Evolutionary conservation across 2,113 vertebrate species (phyloP), one percentile per base, ranked within the genome.

Genomic region (Mionectes macconnelli): DNA sequence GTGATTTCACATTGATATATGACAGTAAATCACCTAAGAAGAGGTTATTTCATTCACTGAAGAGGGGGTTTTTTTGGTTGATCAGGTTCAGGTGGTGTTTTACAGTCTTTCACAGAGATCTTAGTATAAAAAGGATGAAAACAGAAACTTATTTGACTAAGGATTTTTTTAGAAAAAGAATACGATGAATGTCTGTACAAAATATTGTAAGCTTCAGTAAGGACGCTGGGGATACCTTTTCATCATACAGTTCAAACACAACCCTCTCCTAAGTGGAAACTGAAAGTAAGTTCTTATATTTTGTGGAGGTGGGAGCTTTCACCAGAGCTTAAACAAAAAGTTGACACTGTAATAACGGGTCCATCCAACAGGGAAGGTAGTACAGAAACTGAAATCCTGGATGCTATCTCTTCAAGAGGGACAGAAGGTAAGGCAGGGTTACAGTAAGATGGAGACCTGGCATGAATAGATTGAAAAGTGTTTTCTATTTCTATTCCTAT

Each of bases 331-430:
- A 0, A 28, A 21, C 19, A 56, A 56, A 55, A 88, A 31, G 12
- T 37, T 56, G 9, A 6, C 12, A 11, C 19, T 35, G 4, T 50
- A 44, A 13, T 42, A 22, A 37, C 7, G 62, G 8, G 12, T 68
- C 2, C 3, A 1, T 79, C 18, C 0, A 1, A 74, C 25, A 18
- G 3, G 0, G n/a, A 40, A 37, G 16, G 16, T 52, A 23, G 44
- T 40, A 50, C 4, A 44, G 24, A 75, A 12, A n/a, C 13, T 44
- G 56, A 72, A 82, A 50, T 82, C 8, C 10, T 70, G 23, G 4
- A 10, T 74, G 12, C 30, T 3, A 8, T 25, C 23, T 47, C 13
- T 39, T 74, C 21, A 23, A 14, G 35, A 59, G 9, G 5, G 13
- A 13, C 30, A 64, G n/a, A 31, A 64, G 15, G 14, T 70, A 31